Evolutionary conservation across 1,140 invertebrate genomes (phyloP), one percentile per base, ranked within the genome.

Genomic region (Drosophila quadrilineata): DNA sequence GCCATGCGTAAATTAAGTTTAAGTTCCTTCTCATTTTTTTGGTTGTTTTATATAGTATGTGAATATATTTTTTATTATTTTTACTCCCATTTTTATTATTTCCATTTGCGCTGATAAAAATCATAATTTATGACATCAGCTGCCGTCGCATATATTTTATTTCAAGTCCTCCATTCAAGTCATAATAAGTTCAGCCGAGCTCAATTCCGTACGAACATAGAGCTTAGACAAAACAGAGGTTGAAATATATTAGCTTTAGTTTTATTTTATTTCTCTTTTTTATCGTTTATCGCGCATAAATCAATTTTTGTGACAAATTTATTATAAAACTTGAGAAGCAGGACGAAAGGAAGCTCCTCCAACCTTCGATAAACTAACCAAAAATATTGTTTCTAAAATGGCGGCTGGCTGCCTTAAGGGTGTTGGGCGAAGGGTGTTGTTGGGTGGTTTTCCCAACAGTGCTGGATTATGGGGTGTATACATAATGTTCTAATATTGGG

Each of bases 281-380:
- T 87, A 87, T 87, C 76, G 69, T 87, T 87, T 87, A 87, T 87
- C 82, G 84, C 82, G 45, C 80, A 87, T 87, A 87, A 87, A 87
- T 87, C 82, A 87, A 87, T 87, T 87, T 87, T 77, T 87, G 76
- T 87, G 82, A 87, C 82, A 87, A 87, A 87, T 87, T 87, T 87
- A 87, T 87, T 87, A 87, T 87, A 77, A 87, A 84, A 75, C 53
- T 73, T 50, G 24, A 74, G 75, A 56, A 43, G 46, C 65, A 84
- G 38, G 38, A 35, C 10, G 68, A 68, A 49, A 65, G 53, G 36
- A 43, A 17, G 22, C 29, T 6, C 9, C 9, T 0, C n/a, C n/a
- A n/a, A n/a, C 29, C 17, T 6, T 22, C 19, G 17, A 0, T 3
- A 35, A 58, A 59, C 57, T 21, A 54, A 29, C 54, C 21, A 38